Percentiles rank a stretch among this genome's conserved stretches.
Conservation (phyloP, 2,797 vertebrate species). For the Ibycter americanus region DNA sequence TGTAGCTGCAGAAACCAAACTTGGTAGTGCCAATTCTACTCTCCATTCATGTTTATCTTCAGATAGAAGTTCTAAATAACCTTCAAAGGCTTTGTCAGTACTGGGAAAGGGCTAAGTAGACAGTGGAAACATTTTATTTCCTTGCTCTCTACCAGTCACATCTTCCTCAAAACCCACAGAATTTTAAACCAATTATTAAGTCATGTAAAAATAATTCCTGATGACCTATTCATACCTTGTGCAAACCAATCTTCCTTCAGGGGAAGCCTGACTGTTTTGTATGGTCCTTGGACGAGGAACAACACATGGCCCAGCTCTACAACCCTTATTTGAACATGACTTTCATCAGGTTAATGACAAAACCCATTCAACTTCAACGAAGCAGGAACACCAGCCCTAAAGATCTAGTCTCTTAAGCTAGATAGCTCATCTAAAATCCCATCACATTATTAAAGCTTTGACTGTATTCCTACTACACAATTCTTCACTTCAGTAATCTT, state of each 20-base stretch:
- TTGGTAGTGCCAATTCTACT: not conserved
- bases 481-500: not conserved
- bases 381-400: fast-evolving
- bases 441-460: not conserved
- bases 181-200: not conserved
- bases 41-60: not conserved
- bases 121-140: not conserved
- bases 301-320: not conserved
- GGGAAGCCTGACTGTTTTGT: not conserved
- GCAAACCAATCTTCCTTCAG: not conserved
- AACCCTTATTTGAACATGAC: not conserved
- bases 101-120: not conserved
- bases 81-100: not conserved
- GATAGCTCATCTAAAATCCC: not conserved
- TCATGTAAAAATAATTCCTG: not conserved
- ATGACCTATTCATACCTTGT: not conserved
- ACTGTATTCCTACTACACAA: not conserved
- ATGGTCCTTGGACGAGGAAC: not conserved
- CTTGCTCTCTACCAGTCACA: not conserved
- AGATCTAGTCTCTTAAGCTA: not conserved
- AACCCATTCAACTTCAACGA: not conserved
- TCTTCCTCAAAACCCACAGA: not conserved
- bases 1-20: not conserved
- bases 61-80: not conserved
- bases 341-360: not conserved